These are phyloP conservation scores for Baryphthengus martii DNA, from an alignment of 2,113 vertebrate species.

Conservation along the genomic window DNA sequence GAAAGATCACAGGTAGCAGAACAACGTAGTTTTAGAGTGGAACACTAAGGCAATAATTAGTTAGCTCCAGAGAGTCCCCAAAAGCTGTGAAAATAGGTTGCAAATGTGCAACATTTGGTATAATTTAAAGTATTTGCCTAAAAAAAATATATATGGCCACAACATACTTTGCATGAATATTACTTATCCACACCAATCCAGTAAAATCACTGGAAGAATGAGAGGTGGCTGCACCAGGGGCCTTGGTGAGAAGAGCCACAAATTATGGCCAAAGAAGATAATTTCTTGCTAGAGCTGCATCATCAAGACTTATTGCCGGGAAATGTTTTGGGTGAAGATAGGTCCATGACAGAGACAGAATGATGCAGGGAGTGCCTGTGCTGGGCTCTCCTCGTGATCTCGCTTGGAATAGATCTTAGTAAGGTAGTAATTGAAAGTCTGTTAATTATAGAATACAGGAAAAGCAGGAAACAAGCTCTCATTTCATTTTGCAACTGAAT, in stretches of 20 bases:
- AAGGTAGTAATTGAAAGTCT: background rate
- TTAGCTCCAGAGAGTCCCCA: background rate
- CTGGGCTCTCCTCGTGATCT: background rate
- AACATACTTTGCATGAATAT: background rate
- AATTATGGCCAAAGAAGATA: background rate
- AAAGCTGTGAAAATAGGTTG: background rate
- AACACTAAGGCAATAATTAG: background rate
- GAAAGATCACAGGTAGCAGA: background rate
- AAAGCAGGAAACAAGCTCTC: slow-evolving; percentile 19
- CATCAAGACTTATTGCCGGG: background rate
- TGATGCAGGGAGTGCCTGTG: background rate
- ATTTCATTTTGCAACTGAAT: slow-evolving; percentile 25
- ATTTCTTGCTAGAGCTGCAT: background rate
- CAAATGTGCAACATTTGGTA: background rate
- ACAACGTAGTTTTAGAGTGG: background rate
- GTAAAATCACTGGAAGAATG: background rate
- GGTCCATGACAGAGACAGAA: background rate
- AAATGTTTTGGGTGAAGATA: background rate
- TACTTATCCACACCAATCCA: background rate
- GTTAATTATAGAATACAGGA: slow-evolving; percentile 19
- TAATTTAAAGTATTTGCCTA: background rate
- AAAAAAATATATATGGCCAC: background rate
- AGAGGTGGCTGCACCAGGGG: background rate
- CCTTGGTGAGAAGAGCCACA: background rate
- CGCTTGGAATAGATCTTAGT: background rate